Percentiles rank a stretch among this genome's conserved stretches.
Conservation (phyloP, 2,797 vertebrate genomes). For the Sciaenops ocellatus region DNA sequence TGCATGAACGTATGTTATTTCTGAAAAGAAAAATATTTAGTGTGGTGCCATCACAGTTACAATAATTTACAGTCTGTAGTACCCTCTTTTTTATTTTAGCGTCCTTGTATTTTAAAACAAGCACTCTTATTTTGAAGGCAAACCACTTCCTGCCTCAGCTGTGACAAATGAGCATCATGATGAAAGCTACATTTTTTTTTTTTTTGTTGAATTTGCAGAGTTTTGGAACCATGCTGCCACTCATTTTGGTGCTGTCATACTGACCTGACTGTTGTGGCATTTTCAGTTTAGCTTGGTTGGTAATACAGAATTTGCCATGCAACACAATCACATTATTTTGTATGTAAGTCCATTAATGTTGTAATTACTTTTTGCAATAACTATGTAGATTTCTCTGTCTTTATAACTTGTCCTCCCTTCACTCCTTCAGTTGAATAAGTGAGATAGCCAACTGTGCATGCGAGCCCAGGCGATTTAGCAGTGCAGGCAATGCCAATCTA, state of each 20-base stretch:
- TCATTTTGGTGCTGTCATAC: background rate
- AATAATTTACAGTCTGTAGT: background rate
- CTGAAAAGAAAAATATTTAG: background rate
- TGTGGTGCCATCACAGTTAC: background rate
- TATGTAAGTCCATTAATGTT: too few relatives aligned
- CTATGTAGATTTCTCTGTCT: background rate
- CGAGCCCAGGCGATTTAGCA: slow-evolving; percentile 44
- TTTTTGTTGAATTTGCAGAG: background rate
- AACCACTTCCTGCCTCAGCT: slow-evolving; percentile 16
- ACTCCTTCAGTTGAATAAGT: slow-evolving; percentile 22
- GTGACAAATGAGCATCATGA: background rate
- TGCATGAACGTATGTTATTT: too few relatives aligned
- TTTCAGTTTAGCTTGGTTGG: background rate
- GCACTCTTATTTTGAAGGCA: background rate
- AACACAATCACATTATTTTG: background rate
- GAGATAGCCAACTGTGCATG: slow-evolving; percentile 35
- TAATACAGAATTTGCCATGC: background rate
- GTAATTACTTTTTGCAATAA: background rate
- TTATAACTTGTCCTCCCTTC: slow-evolving; percentile 13
- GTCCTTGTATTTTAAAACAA: slow-evolving; percentile 11
- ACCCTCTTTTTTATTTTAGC: background rate
- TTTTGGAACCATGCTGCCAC: background rate
- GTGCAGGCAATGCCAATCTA: slow-evolving; percentile 67
- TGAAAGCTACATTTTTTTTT: background rate
- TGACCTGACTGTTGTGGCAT: background rate